Evolutionary conservation across 2,888 invertebrate species (phyloP).

Genomic region (Diabrotica balteata): DNA sequence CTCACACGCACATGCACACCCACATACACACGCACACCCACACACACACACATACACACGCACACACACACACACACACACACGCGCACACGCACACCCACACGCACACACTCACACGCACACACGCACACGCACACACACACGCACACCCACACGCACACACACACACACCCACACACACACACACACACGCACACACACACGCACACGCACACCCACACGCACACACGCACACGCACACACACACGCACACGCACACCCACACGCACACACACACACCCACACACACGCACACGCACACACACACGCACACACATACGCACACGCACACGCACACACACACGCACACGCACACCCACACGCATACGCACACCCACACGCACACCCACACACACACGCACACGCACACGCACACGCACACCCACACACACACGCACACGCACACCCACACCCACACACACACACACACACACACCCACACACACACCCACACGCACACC

Average conservation of each 20-base stretch:
- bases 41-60: neutral
- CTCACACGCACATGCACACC: neutral
- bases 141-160: neutral
- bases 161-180: neutral
- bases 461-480: neutral
- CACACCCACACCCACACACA: neutral
- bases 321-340: neutral
- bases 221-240: neutral
- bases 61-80: conserved; percentile 1
- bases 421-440: neutral
- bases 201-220: neutral
- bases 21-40: neutral
- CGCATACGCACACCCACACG: neutral
- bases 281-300: neutral
- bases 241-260: neutral
- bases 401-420: neutral
- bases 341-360: neutral
- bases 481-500: neutral
- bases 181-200: neutral
- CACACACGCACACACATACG: neutral
- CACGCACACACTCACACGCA: neutral
- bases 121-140: neutral
- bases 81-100: neutral
- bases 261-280: neutral
- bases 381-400: neutral